Conservation (phyloP, 2,888 invertebrate genomes). For the Drymonia ruficornis region DNA sequence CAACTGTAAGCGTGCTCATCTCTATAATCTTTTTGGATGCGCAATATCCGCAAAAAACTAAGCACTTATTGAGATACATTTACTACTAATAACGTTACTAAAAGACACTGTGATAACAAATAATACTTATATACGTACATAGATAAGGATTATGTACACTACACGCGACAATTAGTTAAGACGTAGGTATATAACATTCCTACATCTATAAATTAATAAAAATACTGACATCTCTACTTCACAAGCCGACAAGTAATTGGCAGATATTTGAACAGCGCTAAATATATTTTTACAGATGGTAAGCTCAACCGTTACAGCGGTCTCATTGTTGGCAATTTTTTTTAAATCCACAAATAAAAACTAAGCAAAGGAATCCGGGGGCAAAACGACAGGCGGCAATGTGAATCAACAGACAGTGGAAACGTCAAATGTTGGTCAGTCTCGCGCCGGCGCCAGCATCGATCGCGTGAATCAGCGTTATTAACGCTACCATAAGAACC, state of each 20-base stretch:
- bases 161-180: neutral
- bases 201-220: neutral
- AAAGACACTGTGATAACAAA: neutral
- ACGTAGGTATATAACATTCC: neutral
- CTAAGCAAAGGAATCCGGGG: constrained; percentile 23
- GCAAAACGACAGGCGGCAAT: constrained; percentile 33
- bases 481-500: constrained; percentile 49
- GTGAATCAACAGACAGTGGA: constrained; percentile 35
- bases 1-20: neutral
- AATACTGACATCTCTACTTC: neutral
- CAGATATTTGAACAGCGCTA: neutral
- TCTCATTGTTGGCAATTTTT: neutral
- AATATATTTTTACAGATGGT: neutral
- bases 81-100: neutral
- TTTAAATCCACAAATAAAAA: constrained; percentile 27
- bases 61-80: no score
- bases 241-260: neutral
- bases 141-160: neutral
- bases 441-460: constrained; percentile 71
- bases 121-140: neutral
- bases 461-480: constrained; percentile 70
- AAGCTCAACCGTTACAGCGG: neutral
- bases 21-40: neutral
- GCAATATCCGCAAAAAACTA: no score
- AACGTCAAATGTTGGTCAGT: constrained; percentile 66